phyloP scores from a whole-genome alignment of 1,140 invertebrate species.

The Eupristina koningsbergeri region DNA sequence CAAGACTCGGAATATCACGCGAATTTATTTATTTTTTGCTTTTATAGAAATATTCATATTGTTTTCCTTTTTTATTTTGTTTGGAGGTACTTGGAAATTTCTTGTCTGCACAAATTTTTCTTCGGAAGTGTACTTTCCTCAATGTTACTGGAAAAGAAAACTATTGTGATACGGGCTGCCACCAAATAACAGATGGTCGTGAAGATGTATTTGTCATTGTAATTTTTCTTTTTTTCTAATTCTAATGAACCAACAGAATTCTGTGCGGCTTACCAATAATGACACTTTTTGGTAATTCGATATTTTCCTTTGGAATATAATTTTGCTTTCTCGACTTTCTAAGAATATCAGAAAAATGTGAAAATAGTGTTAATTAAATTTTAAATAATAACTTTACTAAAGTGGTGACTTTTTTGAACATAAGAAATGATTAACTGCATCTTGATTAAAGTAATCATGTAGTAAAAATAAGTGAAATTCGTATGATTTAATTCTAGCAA shows the following conservation, averaged over 20 bases:
- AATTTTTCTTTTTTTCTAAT: too few species aligned
- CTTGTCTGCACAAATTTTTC: background rate
- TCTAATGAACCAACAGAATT: background rate
- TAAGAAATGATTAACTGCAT: background rate
- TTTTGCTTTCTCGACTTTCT: constrained; percentile 15
- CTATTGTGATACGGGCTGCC: background rate
- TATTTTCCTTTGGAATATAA: background rate
- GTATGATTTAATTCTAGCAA: background rate
- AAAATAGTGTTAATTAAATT: background rate
- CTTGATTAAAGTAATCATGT: background rate
- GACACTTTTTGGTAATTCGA: background rate
- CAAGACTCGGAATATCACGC: constrained; percentile 9
- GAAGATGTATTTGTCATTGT: background rate
- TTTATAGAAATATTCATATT: too few species aligned
- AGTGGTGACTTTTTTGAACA: background rate
- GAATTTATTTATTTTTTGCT: too few species aligned
- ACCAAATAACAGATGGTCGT: too few species aligned
- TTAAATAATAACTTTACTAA: background rate
- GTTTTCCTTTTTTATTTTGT: background rate
- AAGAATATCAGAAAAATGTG: background rate
- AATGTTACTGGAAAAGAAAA: background rate
- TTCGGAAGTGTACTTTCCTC: background rate
- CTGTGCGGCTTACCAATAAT: background rate
- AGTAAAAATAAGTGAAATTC: constrained; percentile 15
- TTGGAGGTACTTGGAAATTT: background rate